phyloP scores from a whole-genome alignment of 1,140 invertebrate genomes.

The Araneus ventricosus region DNA sequence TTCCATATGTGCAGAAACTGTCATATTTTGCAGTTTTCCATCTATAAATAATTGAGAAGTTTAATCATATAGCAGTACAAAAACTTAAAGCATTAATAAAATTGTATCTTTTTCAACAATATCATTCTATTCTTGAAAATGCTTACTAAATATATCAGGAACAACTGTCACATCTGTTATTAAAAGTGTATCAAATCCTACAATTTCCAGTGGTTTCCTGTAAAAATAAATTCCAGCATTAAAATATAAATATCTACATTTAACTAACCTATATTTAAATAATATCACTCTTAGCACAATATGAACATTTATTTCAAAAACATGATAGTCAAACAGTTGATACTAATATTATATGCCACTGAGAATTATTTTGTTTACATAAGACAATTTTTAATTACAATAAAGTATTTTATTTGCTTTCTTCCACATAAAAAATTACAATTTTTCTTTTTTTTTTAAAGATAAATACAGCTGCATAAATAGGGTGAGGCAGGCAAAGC shows the following conservation, averaged over 20 bases:
- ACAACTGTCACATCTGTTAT: slow-evolving; percentile 81
- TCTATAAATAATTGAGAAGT: neutral
- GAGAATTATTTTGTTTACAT: too few species aligned
- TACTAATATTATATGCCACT: too few species aligned
- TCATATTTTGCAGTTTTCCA: neutral
- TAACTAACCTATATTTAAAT: too few species aligned
- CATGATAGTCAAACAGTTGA: too few species aligned
- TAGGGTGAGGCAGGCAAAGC: too few species aligned
- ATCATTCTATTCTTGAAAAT: neutral
- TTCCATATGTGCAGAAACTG: slow-evolving; percentile 42
- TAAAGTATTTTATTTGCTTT: too few species aligned
- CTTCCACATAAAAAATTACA: too few species aligned
- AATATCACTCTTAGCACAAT: too few species aligned
- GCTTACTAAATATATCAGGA: slow-evolving; percentile 50
- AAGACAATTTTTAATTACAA: too few species aligned
- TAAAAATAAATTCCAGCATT: slow-evolving; percentile 68
- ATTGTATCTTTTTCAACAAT: neutral
- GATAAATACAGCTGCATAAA: too few species aligned
- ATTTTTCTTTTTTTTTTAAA: too few species aligned
- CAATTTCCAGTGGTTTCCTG: slow-evolving; percentile 83
- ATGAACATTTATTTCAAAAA: too few species aligned
- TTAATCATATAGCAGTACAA: neutral
- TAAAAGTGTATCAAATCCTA: slow-evolving; percentile 81
- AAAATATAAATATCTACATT: neutral
- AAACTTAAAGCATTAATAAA: neutral